Evolutionary conservation across 2,797 vertebrate species (phyloP).

Genomic region (Hydrocynus forskahlii): DNA sequence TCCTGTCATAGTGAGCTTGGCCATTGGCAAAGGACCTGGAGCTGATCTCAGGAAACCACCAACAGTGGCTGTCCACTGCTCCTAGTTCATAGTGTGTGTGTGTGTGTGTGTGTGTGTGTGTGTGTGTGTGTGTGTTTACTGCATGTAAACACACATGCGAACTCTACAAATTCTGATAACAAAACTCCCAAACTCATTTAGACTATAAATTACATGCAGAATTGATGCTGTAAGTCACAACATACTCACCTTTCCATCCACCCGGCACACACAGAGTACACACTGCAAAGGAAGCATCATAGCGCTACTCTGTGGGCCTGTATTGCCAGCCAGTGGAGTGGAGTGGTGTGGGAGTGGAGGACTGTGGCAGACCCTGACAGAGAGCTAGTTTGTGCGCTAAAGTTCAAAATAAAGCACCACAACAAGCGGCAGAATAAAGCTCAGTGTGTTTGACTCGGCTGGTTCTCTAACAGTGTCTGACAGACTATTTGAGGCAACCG

Average conservation of each 20-base stretch:
- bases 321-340: not conserved
- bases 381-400: not conserved
- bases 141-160: too few relatives aligned
- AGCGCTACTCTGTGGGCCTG: not conserved
- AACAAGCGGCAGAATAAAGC: not conserved
- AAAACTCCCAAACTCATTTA: too few relatives aligned
- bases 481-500: not conserved
- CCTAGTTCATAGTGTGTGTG: too few relatives aligned
- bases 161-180: too few relatives aligned
- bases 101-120: too few relatives aligned
- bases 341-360: slow-evolving; percentile 4
- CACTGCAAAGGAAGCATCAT: not conserved
- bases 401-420: not conserved
- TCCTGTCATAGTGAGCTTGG: too few relatives aligned
- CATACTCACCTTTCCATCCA: not conserved
- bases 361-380: slow-evolving; percentile 8
- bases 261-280: not conserved
- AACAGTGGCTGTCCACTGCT: too few relatives aligned
- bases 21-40: too few relatives aligned
- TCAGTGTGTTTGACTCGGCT: too few relatives aligned
- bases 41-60: too few relatives aligned
- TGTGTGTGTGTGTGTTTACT: too few relatives aligned
- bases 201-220: too few relatives aligned
- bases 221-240: not conserved
- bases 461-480: not conserved